phyloP scores from a whole-genome alignment of 2,888 invertebrate genomes.

The Vanessa cardui region DNA sequence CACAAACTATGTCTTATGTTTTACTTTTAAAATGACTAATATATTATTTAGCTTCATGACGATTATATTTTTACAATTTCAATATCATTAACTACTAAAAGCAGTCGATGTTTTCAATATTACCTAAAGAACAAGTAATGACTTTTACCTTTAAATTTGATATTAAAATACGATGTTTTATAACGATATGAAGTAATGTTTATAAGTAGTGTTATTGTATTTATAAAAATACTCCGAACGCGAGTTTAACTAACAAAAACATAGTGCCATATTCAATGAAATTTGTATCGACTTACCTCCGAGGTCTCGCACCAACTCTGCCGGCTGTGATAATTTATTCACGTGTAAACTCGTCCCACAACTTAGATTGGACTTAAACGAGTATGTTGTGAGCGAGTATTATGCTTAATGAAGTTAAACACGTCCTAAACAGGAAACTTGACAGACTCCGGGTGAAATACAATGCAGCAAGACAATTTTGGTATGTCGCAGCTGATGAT shows the following conservation, averaged over 20 bases:
- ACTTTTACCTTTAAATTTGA: too few relatives aligned
- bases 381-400: conserved; percentile 77
- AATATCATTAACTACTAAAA: too few relatives aligned
- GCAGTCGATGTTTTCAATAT: too few relatives aligned
- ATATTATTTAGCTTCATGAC: not conserved
- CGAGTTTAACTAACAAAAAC: conserved; percentile 2
- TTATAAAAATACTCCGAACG: not conserved
- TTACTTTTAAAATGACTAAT: not conserved
- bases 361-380: conserved; percentile 83
- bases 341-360: conserved; percentile 76
- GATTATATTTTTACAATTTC: too few relatives aligned
- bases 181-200: too few relatives aligned
- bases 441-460: conserved; percentile 37
- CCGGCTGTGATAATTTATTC: conserved; percentile 79
- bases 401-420: conserved; percentile 82
- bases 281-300: conserved; percentile 45
- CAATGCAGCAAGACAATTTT: conserved; percentile 37
- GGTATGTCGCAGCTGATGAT: conserved; percentile 24
- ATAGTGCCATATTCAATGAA: conserved; percentile 40
- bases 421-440: conserved; percentile 62
- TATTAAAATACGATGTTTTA: too few relatives aligned
- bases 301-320: conserved; percentile 57
- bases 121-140: too few relatives aligned
- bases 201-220: not conserved
- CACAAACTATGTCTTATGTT: conserved; percentile 1